Percentiles rank a stretch among this genome's conserved stretches.
These are phyloP conservation scores for Hermetia illucens DNA, from an alignment of 1,140 invertebrate genomes.

Conservation along the genomic window DNA sequence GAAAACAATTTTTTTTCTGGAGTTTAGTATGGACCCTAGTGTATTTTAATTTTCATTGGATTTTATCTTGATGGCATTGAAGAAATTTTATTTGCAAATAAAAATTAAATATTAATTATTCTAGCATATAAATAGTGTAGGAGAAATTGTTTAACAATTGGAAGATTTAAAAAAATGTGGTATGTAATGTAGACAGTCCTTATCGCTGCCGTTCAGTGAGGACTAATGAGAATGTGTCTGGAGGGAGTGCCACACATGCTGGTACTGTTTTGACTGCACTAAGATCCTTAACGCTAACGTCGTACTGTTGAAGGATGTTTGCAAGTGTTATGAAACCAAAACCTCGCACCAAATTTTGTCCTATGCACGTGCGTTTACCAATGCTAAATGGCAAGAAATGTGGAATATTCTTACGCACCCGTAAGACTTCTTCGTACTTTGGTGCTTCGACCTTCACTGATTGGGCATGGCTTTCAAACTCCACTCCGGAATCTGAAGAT, in stretches of 20 bases:
- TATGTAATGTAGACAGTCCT: too few relatives aligned
- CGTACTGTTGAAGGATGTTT: constrained; percentile 58
- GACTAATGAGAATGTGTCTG: constrained; percentile 45
- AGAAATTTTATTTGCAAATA: too few relatives aligned
- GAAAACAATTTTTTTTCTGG: too few relatives aligned
- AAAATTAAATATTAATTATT: too few relatives aligned
- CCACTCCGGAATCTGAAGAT: constrained; percentile 34
- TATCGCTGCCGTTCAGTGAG: too few relatives aligned
- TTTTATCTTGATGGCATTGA: too few relatives aligned
- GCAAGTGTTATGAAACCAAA: constrained; percentile 58
- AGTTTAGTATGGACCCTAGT: too few relatives aligned
- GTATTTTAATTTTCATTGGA: too few relatives aligned
- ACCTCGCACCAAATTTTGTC: constrained; percentile 67
- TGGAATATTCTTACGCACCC: constrained; percentile 37
- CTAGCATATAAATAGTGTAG: too few relatives aligned
- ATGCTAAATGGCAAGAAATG: constrained; percentile 80
- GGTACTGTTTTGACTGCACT: constrained; percentile 40
- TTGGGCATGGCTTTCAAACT: constrained; percentile 26
- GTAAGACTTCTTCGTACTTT: constrained; percentile 6
- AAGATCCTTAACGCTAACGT: constrained; percentile 40
- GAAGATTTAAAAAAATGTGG: too few relatives aligned
- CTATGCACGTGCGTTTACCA: constrained; percentile 75
- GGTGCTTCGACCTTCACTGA: background rate
- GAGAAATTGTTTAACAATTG: too few relatives aligned
- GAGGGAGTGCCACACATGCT: constrained; percentile 53